Base-by-base conservation (phyloP, 2,797 vertebrate species). In the Lithobates sylvaticus region DNA sequence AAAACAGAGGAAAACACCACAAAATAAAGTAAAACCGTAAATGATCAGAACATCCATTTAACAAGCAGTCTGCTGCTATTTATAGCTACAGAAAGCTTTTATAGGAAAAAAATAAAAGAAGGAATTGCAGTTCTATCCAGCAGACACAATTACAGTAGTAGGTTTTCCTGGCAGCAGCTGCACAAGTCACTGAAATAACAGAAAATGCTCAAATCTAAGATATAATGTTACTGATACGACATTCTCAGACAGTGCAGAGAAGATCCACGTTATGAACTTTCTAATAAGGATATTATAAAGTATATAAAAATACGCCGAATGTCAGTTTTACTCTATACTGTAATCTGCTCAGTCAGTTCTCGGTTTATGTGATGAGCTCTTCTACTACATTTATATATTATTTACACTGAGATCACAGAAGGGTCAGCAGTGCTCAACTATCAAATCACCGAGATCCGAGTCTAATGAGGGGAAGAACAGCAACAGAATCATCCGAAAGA, bases 1-100 rank as follows among this genome's bases (percentile, higher is more conserved):
- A 73, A 94, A 94, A 82, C 88, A 39, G 90, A 88, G 88, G 67
- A 64, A 32, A 74, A 23, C 21, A 64, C n/a, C 32, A 32, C 12
- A 29, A 81, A 58, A n/a, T 67, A 50, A 68, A 21, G 26, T 32
- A 32, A 36, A 8, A 80, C 10, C 9, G 54, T 23, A 61, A 23
- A 61, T 61, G 21, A 61, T 61, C 1, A 54, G 50, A 13, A 29
- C 42, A n/a, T 44, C 34, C 18, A 44, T 61, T 18, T 23, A 23
- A 23, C 54, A 16, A 39, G 10, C 21, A 34, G 44, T 0, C 6
- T 42, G 16, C 21, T 36, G 21, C 42, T 34, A 69, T 42, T 61
- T 7, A 61, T 23, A 61, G 54, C 10, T 23, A 23, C 54, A 61
- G 1, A 9, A 58, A 18, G 15, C 50, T 58, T 6, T 21, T 58